Percentiles rank a stretch among this genome's conserved stretches.
Evolutionary conservation across 30 jellyfish, hydroid and myxozoan genomes (phyloP).

Genomic region (Aurelia sp.): DNA sequence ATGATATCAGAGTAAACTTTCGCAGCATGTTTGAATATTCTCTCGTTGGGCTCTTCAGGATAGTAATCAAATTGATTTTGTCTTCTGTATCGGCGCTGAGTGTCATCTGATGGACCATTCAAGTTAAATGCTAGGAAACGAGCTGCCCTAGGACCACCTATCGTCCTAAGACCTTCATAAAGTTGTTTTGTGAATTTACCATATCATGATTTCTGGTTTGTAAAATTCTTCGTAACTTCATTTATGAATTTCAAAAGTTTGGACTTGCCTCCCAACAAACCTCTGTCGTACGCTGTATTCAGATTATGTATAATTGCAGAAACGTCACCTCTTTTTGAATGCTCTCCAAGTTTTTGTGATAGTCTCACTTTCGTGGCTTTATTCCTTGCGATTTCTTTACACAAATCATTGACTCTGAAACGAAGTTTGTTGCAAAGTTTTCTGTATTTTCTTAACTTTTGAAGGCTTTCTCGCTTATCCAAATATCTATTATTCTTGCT

Average conservation of each 20-base stretch:
- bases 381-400: slow-evolving; percentile 1
- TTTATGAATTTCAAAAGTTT: slow-evolving; percentile 3
- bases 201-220: background rate
- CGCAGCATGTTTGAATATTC: slow-evolving; percentile 21
- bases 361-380: slow-evolving; percentile 1
- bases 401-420: background rate
- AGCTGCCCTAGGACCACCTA: slow-evolving; percentile 50
- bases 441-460: too few species aligned
- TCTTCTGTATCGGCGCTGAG: slow-evolving; percentile 12
- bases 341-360: background rate
- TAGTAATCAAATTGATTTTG: background rate
- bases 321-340: slow-evolving; percentile 12
- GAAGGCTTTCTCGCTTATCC: too few species aligned
- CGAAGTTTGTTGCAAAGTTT: too few species aligned
- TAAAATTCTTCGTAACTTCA: slow-evolving; percentile 4
- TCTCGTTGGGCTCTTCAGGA: slow-evolving; percentile 30
- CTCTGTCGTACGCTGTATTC: slow-evolving; percentile 14
- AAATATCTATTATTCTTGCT: too few species aligned
- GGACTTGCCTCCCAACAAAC: slow-evolving; percentile 18
- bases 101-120: slow-evolving; percentile 27
- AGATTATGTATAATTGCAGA: slow-evolving; percentile 8
- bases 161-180: slow-evolving; percentile 2
- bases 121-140: slow-evolving; percentile 4
- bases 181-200: slow-evolving; percentile 7
- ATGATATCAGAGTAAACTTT: background rate